phyloP scores from a whole-genome alignment of 2,888 invertebrate species.

The Merodon equestris region DNA sequence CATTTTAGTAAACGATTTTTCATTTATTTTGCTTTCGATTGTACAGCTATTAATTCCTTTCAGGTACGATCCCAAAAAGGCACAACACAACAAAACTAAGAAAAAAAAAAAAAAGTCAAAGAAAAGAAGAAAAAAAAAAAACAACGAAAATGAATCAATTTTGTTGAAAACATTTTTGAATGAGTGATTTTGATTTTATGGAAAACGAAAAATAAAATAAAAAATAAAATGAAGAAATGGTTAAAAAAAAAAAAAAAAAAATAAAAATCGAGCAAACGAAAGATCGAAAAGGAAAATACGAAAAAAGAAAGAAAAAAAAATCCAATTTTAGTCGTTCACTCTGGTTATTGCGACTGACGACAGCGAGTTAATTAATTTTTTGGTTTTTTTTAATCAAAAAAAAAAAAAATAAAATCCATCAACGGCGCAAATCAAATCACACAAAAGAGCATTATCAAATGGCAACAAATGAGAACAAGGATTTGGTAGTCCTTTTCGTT shows the following conservation, averaged over 20 bases:
- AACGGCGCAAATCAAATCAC: constrained; percentile 61
- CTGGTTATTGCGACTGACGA: constrained; percentile 44
- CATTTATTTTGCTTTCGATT: constrained; percentile 3
- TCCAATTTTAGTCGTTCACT: constrained; percentile 33
- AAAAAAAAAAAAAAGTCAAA: constrained; percentile 38
- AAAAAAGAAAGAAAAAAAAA: constrained; percentile 34
- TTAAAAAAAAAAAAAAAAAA: constrained; percentile 11
- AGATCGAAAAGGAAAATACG: constrained; percentile 14
- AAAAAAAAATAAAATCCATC: constrained; percentile 17
- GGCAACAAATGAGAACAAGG: constrained; percentile 25
- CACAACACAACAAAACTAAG: constrained; percentile 69
- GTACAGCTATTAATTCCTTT: constrained; percentile 71
- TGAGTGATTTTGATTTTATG: constrained; percentile 58
- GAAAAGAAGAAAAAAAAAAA: constrained; percentile 32
- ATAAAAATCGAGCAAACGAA: constrained; percentile 42
- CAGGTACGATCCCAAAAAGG: constrained; percentile 79
- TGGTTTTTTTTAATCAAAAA: constrained; percentile 15
- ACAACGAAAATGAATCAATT: constrained; percentile 43
- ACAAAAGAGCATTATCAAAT: constrained; percentile 43
- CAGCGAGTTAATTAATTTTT: constrained; percentile 37
- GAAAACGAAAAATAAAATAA: constrained; percentile 11
- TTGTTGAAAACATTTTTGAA: constrained; percentile 38
- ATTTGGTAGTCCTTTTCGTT: constrained; percentile 33
- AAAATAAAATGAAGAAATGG: constrained; percentile 43
- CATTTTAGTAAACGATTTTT: constrained; percentile 44